phyloP scores from a whole-genome alignment of 2,888 invertebrate genomes.

The Idaea dimidiata region DNA sequence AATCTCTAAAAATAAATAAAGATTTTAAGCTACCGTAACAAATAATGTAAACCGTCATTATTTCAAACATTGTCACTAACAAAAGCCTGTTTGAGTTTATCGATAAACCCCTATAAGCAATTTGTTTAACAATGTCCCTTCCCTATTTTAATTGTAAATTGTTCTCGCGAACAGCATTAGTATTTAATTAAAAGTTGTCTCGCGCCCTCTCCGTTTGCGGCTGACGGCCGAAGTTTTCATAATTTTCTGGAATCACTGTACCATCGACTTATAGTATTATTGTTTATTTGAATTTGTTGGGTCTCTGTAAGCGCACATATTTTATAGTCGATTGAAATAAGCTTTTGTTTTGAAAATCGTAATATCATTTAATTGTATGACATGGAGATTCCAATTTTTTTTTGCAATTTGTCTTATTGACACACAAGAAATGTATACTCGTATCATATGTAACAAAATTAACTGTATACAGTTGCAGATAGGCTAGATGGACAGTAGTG shows the following conservation, averaged over 20 bases:
- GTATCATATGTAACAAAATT: too few species aligned
- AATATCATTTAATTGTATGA: too few species aligned
- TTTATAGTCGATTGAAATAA: too few species aligned
- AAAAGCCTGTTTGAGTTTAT: conserved; percentile 24
- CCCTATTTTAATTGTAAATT: conserved; percentile 62
- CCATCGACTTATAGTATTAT: conserved; percentile 13
- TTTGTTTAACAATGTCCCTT: conserved; percentile 27
- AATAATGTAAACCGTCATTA: conserved; percentile 9
- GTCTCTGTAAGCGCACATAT: background rate
- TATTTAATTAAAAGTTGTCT: conserved; percentile 76
- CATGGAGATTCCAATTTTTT: too few species aligned
- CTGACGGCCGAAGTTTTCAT: conserved; percentile 46
- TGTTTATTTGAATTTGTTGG: conserved; percentile 9
- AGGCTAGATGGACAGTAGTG: too few species aligned
- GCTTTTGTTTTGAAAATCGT: too few species aligned
- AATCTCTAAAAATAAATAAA: background rate
- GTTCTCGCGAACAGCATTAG: conserved; percentile 64
- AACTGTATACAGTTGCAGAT: too few species aligned
- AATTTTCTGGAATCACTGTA: conserved; percentile 37
- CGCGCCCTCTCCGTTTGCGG: conserved; percentile 47
- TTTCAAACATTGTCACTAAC: conserved; percentile 17
- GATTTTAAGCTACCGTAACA: conserved; percentile 8
- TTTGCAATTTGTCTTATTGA: too few species aligned
- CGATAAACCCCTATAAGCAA: conserved; percentile 27
- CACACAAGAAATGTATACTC: too few species aligned